Evolutionary conservation across 2,797 vertebrate species (phyloP), one percentile per base, ranked within the genome.

Genomic region (Catamblyrhynchus diadema): DNA sequence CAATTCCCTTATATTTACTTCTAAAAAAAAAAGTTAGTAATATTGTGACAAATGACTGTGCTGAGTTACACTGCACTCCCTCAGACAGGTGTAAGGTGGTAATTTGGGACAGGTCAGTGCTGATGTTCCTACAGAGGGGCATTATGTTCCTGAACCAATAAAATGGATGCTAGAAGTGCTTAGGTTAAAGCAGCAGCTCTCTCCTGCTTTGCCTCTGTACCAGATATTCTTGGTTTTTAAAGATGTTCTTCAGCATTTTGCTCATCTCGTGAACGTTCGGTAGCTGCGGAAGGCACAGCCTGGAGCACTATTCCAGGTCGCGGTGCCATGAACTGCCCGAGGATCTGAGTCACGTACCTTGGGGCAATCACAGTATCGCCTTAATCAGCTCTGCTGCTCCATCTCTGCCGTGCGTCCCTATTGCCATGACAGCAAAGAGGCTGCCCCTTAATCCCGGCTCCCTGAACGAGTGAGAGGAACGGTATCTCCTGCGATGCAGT

Each of bases 351-450:
- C 81, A 70, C 28, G 2, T 60, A 69, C 42, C 51, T 27, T 18
- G 37, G 15, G 48, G 66, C 57, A 23, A 11, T 28, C 78, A 42
- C 1, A 7, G 14, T 17, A 86, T 44, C 61, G 41, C 88, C 57
- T 72, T 92, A 96, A 97, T 84, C 87, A 86, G 82, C 94, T 95
- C 81, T 10, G 7, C 81, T 44, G 48, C 8, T 12, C 82, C 59
- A 96, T 77, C 90, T 73, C 61, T 69, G 93, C 87, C 91, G n/a
- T 5, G 64, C 59, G 60, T 53, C 67, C 48, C 85, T 14, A 91
- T 39, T 93, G 92, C 91, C 91, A 81, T 70, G 75, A 61, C 96
- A 97, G 95, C 93, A 93, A 81, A 92, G 93, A 50, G 84, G 83
- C 53, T 48, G 70, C 39, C 30, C 74, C 44, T 27, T 82, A 95